Evolutionary conservation across 2,797 vertebrate species (phyloP), one percentile per base, ranked within the genome.

Genomic region (Brachyalestes nurse): DNA sequence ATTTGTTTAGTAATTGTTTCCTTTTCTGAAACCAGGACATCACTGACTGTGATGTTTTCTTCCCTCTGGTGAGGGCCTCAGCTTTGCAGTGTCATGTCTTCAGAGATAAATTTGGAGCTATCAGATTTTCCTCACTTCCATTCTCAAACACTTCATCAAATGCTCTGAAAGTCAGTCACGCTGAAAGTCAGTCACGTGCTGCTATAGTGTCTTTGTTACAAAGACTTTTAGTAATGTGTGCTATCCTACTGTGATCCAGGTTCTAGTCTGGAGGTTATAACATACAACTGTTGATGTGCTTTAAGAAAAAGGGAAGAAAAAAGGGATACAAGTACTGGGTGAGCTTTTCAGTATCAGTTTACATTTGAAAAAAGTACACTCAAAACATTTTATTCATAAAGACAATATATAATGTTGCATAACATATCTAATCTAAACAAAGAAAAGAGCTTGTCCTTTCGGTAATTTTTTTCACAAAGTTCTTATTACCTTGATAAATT

Each of bases 1-100:
- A 51, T 49, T 23, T 78, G 16, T 60, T 72, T 77, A 13, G 62
- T 38, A 21, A 23, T 73, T 78, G 19, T 78, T 73, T 73, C 57
- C n/a, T 25, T 1, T 4, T 61, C 34, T 69, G 19, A 42, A 71
- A 45, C 66, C 23, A 12, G 16, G 4, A 69, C 23, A 4, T 51
- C 47, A 17, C 14, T 45, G 40, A 45, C 6, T 1, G 40, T 76
- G 9, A 76, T 9, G 19, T 66, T 19, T 77, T 66, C 7, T 14
- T 19, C 34, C 45, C 62, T 19, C 28, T 57, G n/a, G 25, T 28
- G 6, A 57, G 16, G 0, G 55, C 1, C n/a, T 21, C n/a, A 72
- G 53, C 55, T 58, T 23, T 58, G 72, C 71, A 57, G 5, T 73
- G 55, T 72, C 42, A 70, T 47, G 65, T 2, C 65, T n/a, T 64